A percentile compares a stretch with the other conserved stretches of the same genome.
These are phyloP conservation scores for Melopsittacus undulatus DNA, from an alignment of 2,797 vertebrate genomes.

Conservation along the genomic window DNA sequence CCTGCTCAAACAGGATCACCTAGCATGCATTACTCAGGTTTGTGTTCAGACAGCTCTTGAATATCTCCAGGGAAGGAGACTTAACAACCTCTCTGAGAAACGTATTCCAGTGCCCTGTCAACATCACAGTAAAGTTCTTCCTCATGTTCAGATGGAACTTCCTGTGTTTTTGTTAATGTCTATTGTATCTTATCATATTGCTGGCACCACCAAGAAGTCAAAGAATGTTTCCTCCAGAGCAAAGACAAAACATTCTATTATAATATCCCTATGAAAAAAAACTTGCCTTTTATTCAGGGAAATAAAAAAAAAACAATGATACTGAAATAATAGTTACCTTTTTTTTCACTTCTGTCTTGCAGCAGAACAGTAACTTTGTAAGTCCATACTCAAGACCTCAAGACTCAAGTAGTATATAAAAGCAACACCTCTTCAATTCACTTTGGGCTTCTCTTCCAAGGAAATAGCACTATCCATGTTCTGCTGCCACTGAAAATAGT, in stretches of 20 bases:
- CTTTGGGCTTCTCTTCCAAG: not conserved
- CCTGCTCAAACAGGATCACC: not conserved
- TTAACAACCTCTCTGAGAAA: not conserved
- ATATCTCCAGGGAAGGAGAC: not conserved
- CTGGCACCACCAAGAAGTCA: not conserved
- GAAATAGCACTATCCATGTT: not conserved
- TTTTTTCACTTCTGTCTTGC: not conserved
- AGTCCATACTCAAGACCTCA: not conserved
- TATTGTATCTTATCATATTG: not conserved
- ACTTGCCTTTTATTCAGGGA: not conserved
- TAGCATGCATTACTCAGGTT: not conserved
- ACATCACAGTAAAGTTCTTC: not conserved
- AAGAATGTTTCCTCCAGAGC: not conserved
- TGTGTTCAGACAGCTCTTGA: not conserved
- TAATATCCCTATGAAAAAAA: not conserved
- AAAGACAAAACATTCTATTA: not conserved
- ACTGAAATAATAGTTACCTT: not conserved
- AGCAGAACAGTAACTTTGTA: not conserved
- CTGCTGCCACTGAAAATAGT: not conserved
- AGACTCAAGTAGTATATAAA: not conserved
- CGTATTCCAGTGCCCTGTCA: not conserved
- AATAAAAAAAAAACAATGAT: not conserved
- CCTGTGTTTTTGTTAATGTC: not conserved
- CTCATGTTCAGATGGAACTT: not conserved
- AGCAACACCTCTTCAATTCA: not conserved